A percentile compares a stretch with the other conserved stretches of the same genome.
Conservation (phyloP, 2,113 vertebrate genomes). For the Mionectes macconnelli region DNA sequence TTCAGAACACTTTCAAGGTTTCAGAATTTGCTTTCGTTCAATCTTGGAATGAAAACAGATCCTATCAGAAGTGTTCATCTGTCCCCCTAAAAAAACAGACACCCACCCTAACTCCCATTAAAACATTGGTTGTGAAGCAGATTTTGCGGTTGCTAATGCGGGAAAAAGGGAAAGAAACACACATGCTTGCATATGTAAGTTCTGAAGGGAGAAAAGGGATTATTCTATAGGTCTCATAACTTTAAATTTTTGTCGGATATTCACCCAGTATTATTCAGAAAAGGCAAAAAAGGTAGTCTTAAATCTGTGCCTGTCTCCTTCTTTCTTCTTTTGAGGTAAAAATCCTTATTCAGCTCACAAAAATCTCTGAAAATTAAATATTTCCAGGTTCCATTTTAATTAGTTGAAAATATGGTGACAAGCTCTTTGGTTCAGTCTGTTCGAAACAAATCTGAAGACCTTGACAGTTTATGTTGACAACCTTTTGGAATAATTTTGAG, state of each 20-base stretch:
- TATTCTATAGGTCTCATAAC: neutral
- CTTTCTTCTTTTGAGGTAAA: neutral
- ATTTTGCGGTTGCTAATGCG: neutral
- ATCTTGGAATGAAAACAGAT: neutral
- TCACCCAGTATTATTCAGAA: neutral
- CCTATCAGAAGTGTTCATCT: neutral
- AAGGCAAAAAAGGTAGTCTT: neutral
- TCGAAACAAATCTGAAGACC: neutral
- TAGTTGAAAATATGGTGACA: neutral
- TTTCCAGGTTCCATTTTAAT: neutral
- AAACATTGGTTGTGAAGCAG: neutral
- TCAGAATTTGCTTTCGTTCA: slow-evolving; percentile 6
- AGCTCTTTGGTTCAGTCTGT: neutral
- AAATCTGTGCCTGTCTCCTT: neutral
- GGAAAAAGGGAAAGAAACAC: neutral
- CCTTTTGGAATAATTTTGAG: neutral
- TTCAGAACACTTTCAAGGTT: neutral
- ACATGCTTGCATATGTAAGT: neutral
- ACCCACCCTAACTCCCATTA: neutral
- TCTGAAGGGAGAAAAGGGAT: neutral
- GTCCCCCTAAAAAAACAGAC: neutral
- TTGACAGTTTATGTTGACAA: neutral
- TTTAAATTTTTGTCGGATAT: neutral
- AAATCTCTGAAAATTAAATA: neutral
- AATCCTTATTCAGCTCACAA: neutral